Percentiles rank a stretch among this genome's conserved stretches.
Conservation (phyloP, 2,113 vertebrate genomes). For the Carollia perspicillata region DNA sequence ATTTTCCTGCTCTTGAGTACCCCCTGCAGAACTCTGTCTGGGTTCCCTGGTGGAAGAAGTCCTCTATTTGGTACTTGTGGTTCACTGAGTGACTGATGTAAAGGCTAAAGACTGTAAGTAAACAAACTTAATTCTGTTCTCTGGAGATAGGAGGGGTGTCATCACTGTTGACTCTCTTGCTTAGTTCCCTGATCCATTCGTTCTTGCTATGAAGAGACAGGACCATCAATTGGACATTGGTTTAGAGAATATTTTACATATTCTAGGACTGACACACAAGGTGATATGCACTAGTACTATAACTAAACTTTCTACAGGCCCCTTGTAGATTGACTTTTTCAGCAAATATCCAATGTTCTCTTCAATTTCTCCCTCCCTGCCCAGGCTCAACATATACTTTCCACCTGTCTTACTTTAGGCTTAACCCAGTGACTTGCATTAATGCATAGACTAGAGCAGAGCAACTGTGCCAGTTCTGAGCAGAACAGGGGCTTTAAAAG, state of each 20-base stretch:
- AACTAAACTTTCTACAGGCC: neutral
- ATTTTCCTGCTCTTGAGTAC: too few relatives aligned
- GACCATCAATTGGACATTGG: neutral
- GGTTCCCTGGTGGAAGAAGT: neutral
- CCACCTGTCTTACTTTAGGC: neutral
- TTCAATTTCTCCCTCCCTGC: neutral
- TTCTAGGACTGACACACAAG: neutral
- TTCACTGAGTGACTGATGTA: neutral
- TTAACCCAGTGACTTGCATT: neutral
- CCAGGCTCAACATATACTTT: neutral
- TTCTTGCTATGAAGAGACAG: neutral
- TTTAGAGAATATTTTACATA: neutral
- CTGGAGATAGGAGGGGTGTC: accelerated
- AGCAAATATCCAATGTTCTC: neutral
- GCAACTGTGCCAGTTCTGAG: neutral
- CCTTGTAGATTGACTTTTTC: neutral
- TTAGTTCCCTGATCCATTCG: neutral
- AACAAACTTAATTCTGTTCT: neutral
- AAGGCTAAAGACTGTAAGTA: neutral
- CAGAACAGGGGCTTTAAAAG: neutral
- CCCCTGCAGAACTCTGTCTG: too few relatives aligned
- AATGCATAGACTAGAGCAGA: neutral
- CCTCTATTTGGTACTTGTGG: neutral
- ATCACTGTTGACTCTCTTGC: neutral
- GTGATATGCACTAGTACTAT: neutral